phyloP scores from a whole-genome alignment of 2,888 invertebrate species.

The Drosophila atroscutellata region DNA sequence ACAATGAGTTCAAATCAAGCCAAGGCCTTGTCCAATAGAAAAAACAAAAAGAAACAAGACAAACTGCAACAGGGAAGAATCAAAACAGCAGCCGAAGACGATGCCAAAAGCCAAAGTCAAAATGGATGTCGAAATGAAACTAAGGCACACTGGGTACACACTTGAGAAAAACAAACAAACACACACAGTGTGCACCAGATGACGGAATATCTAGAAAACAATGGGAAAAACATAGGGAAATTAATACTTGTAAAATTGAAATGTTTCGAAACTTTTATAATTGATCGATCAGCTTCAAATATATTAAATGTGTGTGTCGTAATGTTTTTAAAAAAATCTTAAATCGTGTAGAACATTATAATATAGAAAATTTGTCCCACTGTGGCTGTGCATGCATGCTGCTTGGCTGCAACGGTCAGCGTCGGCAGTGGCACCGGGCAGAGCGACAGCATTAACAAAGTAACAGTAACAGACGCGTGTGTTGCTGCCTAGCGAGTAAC shows the following conservation, averaged over 20 bases:
- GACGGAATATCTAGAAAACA: neutral
- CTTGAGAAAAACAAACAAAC: slow-evolving; percentile 1
- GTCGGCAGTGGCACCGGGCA: slow-evolving; percentile 6
- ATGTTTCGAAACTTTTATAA: neutral
- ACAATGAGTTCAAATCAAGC: slow-evolving; percentile 40
- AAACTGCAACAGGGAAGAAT: slow-evolving; percentile 20
- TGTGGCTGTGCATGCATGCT: slow-evolving; percentile 38
- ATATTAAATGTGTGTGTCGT: neutral
- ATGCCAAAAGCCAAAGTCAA: slow-evolving; percentile 19
- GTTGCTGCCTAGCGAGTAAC: slow-evolving; percentile 54
- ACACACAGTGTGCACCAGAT: slow-evolving; percentile 8
- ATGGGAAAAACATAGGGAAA: neutral
- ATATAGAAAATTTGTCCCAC: slow-evolving; percentile 20
- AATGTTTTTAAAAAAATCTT: neutral
- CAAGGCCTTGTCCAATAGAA: slow-evolving; percentile 46
- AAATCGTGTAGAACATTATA: neutral
- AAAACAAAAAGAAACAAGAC: slow-evolving; percentile 7
- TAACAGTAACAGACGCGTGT: slow-evolving; percentile 66
- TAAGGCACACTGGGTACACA: slow-evolving; percentile 33
- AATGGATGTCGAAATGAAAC: slow-evolving; percentile 33
- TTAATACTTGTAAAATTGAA: neutral
- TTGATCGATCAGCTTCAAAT: neutral
- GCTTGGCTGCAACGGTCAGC: slow-evolving; percentile 29
- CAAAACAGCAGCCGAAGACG: slow-evolving; percentile 25
- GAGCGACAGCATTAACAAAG: slow-evolving; percentile 40